phyloP scores from a whole-genome alignment of 2,113 vertebrate genomes.

The Pseudorasbora parva region DNA sequence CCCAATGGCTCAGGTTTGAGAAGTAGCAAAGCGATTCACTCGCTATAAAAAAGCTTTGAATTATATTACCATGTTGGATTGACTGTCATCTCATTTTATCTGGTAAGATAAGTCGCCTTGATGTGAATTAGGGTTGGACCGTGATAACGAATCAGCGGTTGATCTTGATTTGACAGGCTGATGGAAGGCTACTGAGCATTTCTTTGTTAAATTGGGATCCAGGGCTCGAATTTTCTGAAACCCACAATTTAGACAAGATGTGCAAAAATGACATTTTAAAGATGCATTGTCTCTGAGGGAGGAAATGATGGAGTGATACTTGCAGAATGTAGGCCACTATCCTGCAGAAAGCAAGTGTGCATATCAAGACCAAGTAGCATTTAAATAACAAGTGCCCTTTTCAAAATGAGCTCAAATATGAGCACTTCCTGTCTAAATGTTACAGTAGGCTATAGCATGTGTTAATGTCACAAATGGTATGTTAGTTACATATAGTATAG shows the following conservation, averaged over 20 bases:
- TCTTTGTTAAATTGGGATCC: conserved; percentile 12
- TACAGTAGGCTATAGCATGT: background rate
- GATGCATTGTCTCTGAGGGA: conserved; percentile 33
- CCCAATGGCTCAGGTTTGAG: conserved; percentile 11
- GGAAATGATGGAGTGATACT: conserved; percentile 40
- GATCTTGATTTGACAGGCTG: conserved; percentile 31
- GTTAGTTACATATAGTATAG: background rate
- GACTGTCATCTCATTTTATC: conserved; percentile 32
- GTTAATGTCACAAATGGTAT: background rate
- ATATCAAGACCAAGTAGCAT: conserved; percentile 28
- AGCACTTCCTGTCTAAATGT: conserved; percentile 38
- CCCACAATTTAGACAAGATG: conserved; percentile 34
- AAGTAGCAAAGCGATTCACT: background rate
- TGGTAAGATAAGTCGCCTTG: conserved; percentile 40
- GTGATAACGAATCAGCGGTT: conserved; percentile 29
- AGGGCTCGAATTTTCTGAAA: conserved; percentile 27
- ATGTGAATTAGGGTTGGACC: conserved; percentile 22
- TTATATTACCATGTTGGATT: conserved; percentile 33
- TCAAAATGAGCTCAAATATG: conserved; percentile 35
- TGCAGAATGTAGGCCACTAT: conserved; percentile 16
- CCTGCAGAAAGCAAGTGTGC: conserved; percentile 37
- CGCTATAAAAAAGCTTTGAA: conserved; percentile 32
- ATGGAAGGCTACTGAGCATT: background rate
- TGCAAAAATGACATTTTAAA: conserved; percentile 40
- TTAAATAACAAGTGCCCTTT: conserved; percentile 48